phyloP scores from a whole-genome alignment of 2,888 invertebrate genomes.

The Agrilus cyanescens region DNA sequence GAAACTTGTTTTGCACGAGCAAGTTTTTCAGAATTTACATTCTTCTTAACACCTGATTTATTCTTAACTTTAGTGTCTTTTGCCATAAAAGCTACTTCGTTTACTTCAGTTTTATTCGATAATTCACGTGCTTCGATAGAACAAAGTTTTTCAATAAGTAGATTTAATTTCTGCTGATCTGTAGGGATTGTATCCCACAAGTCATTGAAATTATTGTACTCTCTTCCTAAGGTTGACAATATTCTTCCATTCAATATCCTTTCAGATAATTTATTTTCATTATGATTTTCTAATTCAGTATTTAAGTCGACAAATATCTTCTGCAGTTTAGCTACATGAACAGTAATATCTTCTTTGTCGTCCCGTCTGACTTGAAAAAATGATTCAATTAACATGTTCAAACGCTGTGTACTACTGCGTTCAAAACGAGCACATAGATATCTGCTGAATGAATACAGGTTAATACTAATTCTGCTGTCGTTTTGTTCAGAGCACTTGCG shows the following conservation, averaged over 20 bases:
- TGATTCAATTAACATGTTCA: constrained; percentile 3
- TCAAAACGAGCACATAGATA: constrained; percentile 4
- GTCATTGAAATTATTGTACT: constrained; percentile 6
- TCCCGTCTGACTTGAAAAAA: constrained; percentile 5
- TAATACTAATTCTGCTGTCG: constrained; percentile 8
- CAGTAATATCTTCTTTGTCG: constrained; percentile 6
- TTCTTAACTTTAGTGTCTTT: background rate
- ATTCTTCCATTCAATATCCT: constrained; percentile 6
- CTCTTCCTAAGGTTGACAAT: constrained; percentile 5
- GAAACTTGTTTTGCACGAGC: background rate
- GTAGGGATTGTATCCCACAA: constrained; percentile 6
- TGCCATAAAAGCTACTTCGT: background rate
- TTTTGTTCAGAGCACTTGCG: constrained; percentile 2
- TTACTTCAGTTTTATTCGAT: background rate
- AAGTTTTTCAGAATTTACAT: too few relatives aligned
- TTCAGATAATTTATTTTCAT: constrained; percentile 5
- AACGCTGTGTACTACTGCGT: constrained; percentile 4
- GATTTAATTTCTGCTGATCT: constrained; percentile 6
- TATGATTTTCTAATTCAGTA: constrained; percentile 5
- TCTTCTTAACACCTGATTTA: too few relatives aligned
- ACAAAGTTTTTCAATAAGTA: constrained; percentile 7
- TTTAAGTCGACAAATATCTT: constrained; percentile 9
- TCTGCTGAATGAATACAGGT: constrained; percentile 5
- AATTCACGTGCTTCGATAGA: constrained; percentile 5
- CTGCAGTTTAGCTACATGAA: constrained; percentile 7